Conservation (phyloP, 2,113 vertebrate species). For the Melanostigma gelatinosum region DNA sequence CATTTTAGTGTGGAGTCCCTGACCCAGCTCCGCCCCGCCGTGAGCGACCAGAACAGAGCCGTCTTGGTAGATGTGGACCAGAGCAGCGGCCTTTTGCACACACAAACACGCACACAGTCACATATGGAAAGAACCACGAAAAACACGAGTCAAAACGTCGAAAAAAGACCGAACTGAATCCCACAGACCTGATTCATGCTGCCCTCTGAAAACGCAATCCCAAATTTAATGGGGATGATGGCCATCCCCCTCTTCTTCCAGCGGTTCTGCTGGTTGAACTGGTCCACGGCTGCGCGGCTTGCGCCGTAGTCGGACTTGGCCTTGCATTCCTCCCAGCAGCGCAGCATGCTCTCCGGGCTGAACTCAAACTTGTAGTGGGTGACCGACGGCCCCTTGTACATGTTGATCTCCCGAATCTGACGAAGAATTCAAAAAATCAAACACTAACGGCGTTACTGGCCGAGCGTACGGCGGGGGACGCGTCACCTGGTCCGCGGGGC, state of each 20-base stretch:
- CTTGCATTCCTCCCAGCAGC: slow-evolving; percentile 88
- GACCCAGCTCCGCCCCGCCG: slow-evolving; percentile 87
- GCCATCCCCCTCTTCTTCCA: slow-evolving; percentile 90
- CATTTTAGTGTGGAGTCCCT: slow-evolving; percentile 90
- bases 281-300: slow-evolving; percentile 67
- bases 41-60: slow-evolving; percentile 88
- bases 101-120: not conserved
- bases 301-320: slow-evolving; percentile 72
- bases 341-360: slow-evolving; percentile 80
- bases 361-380: slow-evolving; percentile 86
- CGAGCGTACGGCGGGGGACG: too few relatives aligned
- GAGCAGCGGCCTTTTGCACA: slow-evolving; percentile 82
- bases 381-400: slow-evolving; percentile 83
- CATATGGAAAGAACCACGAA: not conserved
- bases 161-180: not conserved
- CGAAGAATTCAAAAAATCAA: too few relatives aligned
- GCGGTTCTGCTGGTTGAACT: slow-evolving; percentile 85
- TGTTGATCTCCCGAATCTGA: slow-evolving; percentile 87
- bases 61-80: slow-evolving; percentile 88
- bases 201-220: slow-evolving; percentile 80
- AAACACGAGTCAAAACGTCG: fast-evolving
- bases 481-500: slow-evolving; percentile 82
- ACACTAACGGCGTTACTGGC: too few relatives aligned
- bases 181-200: slow-evolving; percentile 85
- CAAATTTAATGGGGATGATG: slow-evolving; percentile 87